Evolutionary conservation across 2,113 vertebrate species (phyloP).

Genomic region (Spheniscus mendiculus): DNA sequence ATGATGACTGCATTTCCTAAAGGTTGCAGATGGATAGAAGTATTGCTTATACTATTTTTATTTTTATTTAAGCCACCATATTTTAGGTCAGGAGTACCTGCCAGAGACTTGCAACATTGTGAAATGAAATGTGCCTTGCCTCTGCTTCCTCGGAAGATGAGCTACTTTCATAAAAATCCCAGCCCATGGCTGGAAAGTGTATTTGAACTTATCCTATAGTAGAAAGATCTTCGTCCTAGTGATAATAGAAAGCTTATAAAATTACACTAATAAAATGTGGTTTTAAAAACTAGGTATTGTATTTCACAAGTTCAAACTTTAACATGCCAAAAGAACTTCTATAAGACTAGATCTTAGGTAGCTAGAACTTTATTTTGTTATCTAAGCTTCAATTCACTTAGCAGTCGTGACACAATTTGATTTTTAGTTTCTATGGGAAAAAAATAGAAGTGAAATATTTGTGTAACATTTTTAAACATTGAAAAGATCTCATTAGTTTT

Average conservation of each 20-base stretch:
- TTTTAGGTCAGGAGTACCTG: background rate
- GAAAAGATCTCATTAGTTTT: constrained; percentile 11
- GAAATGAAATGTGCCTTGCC: background rate
- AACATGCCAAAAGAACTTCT: background rate
- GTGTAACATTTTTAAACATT: background rate
- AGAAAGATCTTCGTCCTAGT: background rate
- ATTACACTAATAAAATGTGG: background rate
- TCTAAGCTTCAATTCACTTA: background rate
- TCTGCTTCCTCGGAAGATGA: background rate
- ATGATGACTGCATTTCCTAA: background rate
- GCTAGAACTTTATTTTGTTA: background rate
- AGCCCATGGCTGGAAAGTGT: background rate
- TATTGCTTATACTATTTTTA: background rate
- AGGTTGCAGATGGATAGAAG: background rate
- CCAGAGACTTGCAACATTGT: background rate
- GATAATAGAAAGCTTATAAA: background rate
- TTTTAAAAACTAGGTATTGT: background rate
- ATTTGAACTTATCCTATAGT: background rate
- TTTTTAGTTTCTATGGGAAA: background rate
- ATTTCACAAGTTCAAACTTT: background rate
- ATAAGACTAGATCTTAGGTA: background rate
- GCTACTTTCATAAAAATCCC: background rate
- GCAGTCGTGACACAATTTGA: background rate
- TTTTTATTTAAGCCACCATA: background rate
- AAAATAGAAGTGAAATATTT: background rate